Evolutionary conservation across 2,888 invertebrate genomes (phyloP).

Genomic region (Catocala fraxini): DNA sequence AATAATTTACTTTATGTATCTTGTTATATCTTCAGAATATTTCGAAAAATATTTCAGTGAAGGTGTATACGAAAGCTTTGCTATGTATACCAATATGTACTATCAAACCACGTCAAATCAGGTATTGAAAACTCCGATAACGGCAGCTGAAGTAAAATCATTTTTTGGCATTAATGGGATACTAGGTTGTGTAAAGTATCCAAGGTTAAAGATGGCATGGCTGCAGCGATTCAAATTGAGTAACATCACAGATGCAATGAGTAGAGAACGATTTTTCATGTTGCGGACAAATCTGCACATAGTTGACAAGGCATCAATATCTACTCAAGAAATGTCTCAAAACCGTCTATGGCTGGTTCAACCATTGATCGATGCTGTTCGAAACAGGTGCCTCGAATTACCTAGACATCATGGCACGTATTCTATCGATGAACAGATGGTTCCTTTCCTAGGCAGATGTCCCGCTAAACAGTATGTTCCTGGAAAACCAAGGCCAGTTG

Average conservation of each 20-base stretch:
- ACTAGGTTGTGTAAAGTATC: slow-evolving; percentile 4
- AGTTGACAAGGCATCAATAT: slow-evolving; percentile 13
- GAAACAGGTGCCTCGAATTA: slow-evolving; percentile 30
- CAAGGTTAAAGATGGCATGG: slow-evolving; percentile 6
- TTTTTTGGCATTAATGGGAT: slow-evolving; percentile 13
- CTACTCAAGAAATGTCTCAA: slow-evolving; percentile 7
- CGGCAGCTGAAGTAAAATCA: slow-evolving; percentile 1
- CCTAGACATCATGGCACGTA: slow-evolving; percentile 31
- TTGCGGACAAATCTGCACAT: slow-evolving; percentile 29
- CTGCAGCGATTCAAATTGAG: slow-evolving; percentile 16
- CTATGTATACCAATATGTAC: slow-evolving; percentile 3
- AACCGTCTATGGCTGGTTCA: slow-evolving; percentile 40
- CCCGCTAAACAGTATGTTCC: slow-evolving; percentile 34
- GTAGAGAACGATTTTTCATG: slow-evolving; percentile 17
- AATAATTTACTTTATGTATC: not conserved
- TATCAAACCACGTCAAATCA: slow-evolving; percentile 1
- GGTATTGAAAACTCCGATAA: not conserved
- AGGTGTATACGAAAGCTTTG: not conserved
- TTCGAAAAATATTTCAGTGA: not conserved
- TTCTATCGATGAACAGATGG: slow-evolving; percentile 40
- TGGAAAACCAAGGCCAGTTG: slow-evolving; percentile 39
- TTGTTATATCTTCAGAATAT: not conserved
- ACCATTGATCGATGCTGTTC: slow-evolving; percentile 35
- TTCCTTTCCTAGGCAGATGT: slow-evolving; percentile 36
- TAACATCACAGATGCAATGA: slow-evolving; percentile 14